A percentile compares a stretch with the other conserved stretches of the same genome.
Conservation (phyloP, 2,113 vertebrate genomes). For the Gallinago paraguaiae region DNA sequence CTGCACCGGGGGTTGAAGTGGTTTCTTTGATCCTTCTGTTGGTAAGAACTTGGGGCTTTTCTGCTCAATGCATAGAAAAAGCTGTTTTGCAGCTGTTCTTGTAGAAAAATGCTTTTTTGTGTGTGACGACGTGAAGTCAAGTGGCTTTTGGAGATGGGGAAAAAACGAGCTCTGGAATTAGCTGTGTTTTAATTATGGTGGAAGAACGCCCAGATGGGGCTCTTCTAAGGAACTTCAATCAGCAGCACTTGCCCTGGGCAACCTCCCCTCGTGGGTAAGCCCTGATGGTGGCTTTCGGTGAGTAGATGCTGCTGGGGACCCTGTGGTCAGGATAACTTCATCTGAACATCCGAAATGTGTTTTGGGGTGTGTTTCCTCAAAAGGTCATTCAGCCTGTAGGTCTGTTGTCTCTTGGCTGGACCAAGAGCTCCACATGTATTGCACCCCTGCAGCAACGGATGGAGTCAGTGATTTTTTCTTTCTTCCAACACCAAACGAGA, state of each 20-base stretch:
- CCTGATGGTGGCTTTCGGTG: neutral
- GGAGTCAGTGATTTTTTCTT: neutral
- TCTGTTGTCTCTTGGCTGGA: neutral
- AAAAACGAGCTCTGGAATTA: neutral
- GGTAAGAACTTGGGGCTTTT: neutral
- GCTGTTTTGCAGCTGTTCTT: neutral
- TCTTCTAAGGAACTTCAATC: neutral
- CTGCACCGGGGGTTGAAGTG: neutral
- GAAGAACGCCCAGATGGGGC: neutral
- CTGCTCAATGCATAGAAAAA: neutral
- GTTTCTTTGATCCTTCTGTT: neutral
- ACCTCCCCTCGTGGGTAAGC: neutral
- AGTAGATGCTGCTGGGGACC: neutral
- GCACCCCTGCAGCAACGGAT: accelerated
- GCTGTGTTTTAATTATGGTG: neutral
- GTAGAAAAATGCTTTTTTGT: neutral
- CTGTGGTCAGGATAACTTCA: neutral
- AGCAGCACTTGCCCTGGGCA: neutral
- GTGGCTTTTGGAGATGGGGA: neutral
- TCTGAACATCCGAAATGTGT: neutral
- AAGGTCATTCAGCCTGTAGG: accelerated
- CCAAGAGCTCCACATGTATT: neutral
- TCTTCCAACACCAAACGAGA: neutral
- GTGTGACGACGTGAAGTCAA: neutral
- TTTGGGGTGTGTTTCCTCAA: neutral